Conservation (phyloP, 2,797 vertebrate genomes). For the Cryptoprocta ferox region DNA sequence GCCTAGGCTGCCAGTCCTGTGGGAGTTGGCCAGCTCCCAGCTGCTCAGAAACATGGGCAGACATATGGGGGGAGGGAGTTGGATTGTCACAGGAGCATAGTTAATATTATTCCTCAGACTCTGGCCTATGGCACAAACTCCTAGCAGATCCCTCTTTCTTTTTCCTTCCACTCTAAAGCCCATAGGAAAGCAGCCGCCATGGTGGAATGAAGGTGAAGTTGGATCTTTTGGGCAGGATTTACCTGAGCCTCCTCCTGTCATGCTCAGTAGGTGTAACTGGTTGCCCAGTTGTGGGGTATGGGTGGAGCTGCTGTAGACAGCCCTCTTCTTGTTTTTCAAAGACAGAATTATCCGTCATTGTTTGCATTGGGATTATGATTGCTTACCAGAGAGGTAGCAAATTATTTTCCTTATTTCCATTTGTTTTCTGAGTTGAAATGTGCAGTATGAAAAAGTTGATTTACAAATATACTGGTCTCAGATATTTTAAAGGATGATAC, state of each 20-base stretch:
- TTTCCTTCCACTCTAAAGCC: not conserved
- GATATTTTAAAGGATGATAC: not conserved
- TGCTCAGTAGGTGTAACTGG: not conserved
- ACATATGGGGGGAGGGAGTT: slow-evolving; percentile 46
- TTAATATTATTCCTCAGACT: slow-evolving; percentile 44
- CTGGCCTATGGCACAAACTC: slow-evolving; percentile 1
- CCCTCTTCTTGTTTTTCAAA: not conserved
- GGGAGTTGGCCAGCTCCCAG: slow-evolving; percentile 52
- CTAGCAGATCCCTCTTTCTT: not conserved
- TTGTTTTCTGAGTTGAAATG: slow-evolving; percentile 24
- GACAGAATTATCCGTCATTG: slow-evolving; percentile 6
- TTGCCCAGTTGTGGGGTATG: not conserved
- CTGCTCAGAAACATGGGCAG: slow-evolving; percentile 49
- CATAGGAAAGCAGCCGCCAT: not conserved
- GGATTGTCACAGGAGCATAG: slow-evolving; percentile 50
- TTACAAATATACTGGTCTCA: not conserved
- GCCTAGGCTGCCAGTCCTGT: slow-evolving; percentile 48
- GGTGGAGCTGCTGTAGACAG: not conserved
- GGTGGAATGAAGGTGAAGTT: not conserved
- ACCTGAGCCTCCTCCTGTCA: not conserved
- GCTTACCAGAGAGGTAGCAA: slow-evolving; percentile 10
- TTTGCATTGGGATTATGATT: not conserved
- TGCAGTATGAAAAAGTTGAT: not conserved
- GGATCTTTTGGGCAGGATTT: not conserved
- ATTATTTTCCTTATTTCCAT: slow-evolving; percentile 17